A percentile compares a stretch with the other conserved stretches of the same genome.
Evolutionary conservation across 2,888 invertebrate genomes (phyloP).

Genomic region (Plutella xylostella): DNA sequence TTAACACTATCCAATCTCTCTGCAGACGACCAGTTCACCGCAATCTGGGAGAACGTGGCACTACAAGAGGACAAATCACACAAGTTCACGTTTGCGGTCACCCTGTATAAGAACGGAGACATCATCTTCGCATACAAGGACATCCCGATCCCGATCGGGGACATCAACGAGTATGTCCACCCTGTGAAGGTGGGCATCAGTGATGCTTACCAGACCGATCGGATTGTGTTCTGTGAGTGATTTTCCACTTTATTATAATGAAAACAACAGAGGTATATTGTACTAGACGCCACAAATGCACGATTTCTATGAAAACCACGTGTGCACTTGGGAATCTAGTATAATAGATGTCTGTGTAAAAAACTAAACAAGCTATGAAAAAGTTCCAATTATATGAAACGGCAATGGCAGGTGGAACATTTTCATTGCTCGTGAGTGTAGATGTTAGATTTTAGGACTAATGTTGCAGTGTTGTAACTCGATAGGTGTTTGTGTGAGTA

Average conservation of each 20-base stretch:
- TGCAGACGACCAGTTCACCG: slow-evolving; percentile 87
- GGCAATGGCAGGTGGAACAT: no score
- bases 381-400: no score
- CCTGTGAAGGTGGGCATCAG: slow-evolving; percentile 98
- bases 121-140: slow-evolving; percentile 92
- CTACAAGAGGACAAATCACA: slow-evolving; percentile 83
- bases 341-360: no score
- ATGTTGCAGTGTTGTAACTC: no score
- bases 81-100: slow-evolving; percentile 92
- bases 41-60: slow-evolving; percentile 93
- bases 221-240: slow-evolving; percentile 83
- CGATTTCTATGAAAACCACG: no score
- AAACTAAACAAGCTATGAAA: no score
- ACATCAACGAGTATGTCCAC: slow-evolving; percentile 87
- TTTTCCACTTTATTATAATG: background rate
- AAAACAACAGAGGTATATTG: no score
- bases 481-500: no score
- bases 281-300: no score
- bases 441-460: no score
- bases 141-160: slow-evolving; percentile 81
- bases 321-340: no score
- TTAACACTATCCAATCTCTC: background rate
- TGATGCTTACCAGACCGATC: slow-evolving; percentile 96
- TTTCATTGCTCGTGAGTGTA: no score
- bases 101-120: slow-evolving; percentile 87